phyloP scores from a whole-genome alignment of 1,140 invertebrate genomes.

The Cydia amplana region DNA sequence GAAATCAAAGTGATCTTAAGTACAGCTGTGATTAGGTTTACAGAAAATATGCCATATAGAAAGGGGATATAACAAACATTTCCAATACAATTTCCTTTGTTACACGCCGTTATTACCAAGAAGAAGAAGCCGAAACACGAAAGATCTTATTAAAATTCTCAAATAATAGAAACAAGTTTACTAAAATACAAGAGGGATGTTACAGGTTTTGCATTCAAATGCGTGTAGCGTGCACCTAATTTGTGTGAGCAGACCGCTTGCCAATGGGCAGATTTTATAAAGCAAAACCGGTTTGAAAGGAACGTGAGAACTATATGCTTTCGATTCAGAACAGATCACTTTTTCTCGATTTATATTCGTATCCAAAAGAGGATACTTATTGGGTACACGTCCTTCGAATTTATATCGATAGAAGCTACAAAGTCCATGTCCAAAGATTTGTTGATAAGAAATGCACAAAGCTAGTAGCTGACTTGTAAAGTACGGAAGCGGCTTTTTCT shows the following conservation, averaged over 20 bases:
- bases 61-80: constrained; percentile 1
- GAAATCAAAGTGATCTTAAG: constrained; percentile 20
- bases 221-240: constrained; percentile 11
- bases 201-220: constrained; percentile 21
- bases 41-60: constrained; percentile 2
- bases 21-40: constrained; percentile 24
- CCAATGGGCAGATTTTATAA: constrained; percentile 9
- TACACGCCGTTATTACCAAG: not conserved
- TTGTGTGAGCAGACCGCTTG: constrained; percentile 20
- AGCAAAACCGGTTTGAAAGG: constrained; percentile 28
- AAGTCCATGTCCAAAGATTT: constrained; percentile 14
- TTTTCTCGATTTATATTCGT: constrained; percentile 4
- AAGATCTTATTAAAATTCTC: not conserved
- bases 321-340: constrained; percentile 27
- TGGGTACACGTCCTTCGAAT: not conserved
- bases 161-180: constrained; percentile 13
- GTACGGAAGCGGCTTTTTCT: constrained; percentile 46
- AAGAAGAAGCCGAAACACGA: not conserved
- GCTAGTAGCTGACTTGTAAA: constrained; percentile 32
- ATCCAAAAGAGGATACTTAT: not conserved
- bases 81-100: constrained; percentile 12
- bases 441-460: constrained; percentile 29
- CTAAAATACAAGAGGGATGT: constrained; percentile 7
- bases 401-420: not conserved
- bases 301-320: constrained; percentile 19